Percentiles rank a stretch among this genome's conserved stretches.
These are phyloP conservation scores for Rhagium mordax DNA, from an alignment of 2,888 invertebrate genomes.

Conservation along the genomic window DNA sequence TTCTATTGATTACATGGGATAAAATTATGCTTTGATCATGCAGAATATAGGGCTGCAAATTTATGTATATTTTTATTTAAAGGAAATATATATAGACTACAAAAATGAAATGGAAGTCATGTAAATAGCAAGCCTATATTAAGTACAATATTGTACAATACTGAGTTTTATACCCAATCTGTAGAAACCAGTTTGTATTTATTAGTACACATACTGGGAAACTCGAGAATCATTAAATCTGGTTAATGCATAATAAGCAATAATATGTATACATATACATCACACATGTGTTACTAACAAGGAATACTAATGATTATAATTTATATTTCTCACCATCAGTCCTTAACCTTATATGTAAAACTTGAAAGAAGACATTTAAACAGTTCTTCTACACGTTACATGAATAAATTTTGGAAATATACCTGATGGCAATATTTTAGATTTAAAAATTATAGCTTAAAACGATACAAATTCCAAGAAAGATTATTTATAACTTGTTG, in stretches of 20 bases:
- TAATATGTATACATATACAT: too few species aligned
- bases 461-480: neutral
- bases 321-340: neutral
- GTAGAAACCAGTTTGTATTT: too few species aligned
- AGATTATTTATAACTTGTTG: neutral
- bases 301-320: neutral
- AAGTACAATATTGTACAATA: too few species aligned
- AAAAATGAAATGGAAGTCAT: neutral
- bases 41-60: neutral
- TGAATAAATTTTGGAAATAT: neutral
- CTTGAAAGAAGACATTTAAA: neutral
- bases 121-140: too few species aligned
- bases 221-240: too few species aligned
- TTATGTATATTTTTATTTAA: neutral
- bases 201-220: too few species aligned
- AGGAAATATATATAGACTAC: neutral
- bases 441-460: too few species aligned
- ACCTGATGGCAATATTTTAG: neutral
- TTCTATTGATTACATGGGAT: slow-evolving; percentile 16
- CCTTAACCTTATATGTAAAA: neutral
- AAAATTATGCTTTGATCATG: slow-evolving; percentile 20
- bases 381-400: neutral
- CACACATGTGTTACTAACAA: neutral
- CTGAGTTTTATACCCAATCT: too few species aligned
- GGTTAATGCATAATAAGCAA: too few species aligned